Percentiles rank a stretch among this genome's conserved stretches.
Conservation (phyloP, 1,140 invertebrate species). For the Drosophila orena region DNA sequence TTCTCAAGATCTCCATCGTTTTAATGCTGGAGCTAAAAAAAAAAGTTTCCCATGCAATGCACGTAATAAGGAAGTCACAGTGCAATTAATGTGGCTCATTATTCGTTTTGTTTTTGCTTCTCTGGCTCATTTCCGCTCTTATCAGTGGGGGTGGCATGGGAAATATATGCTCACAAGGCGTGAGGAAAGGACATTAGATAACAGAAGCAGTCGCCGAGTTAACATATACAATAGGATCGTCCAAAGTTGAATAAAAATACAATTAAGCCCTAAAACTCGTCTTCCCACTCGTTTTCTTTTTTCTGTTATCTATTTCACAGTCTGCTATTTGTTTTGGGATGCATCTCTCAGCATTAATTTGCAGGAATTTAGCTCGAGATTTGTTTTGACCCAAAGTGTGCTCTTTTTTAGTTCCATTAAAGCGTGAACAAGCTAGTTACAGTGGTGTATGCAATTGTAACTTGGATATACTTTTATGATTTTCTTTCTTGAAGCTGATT, state of each 20-base stretch:
- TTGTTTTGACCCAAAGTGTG: slow-evolving; percentile 1
- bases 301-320: neutral
- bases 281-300: neutral
- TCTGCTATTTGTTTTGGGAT: neutral
- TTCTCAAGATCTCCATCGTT: slow-evolving; percentile 5
- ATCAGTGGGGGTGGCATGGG: slow-evolving; percentile 13
- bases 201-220: slow-evolving; percentile 7
- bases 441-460: neutral
- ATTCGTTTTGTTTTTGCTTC: slow-evolving; percentile 43
- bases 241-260: slow-evolving; percentile 75
- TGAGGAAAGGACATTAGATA: slow-evolving; percentile 21
- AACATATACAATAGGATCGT: neutral
- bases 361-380: slow-evolving; percentile 25
- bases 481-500: too few species aligned
- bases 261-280: slow-evolving; percentile 47
- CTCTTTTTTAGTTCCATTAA: slow-evolving; percentile 36
- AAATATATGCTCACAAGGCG: slow-evolving; percentile 11
- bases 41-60: slow-evolving; percentile 35
- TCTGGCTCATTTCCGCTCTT: slow-evolving; percentile 19
- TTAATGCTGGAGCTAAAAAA: neutral
- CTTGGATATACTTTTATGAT: neutral
- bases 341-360: slow-evolving; percentile 63
- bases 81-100: slow-evolving; percentile 66
- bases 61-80: slow-evolving; percentile 68
- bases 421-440: slow-evolving; percentile 22